A percentile compares a stretch with the other conserved stretches of the same genome.
Evolutionary conservation across 2,113 vertebrate genomes (phyloP).

Genomic region (Catharus minimus): DNA sequence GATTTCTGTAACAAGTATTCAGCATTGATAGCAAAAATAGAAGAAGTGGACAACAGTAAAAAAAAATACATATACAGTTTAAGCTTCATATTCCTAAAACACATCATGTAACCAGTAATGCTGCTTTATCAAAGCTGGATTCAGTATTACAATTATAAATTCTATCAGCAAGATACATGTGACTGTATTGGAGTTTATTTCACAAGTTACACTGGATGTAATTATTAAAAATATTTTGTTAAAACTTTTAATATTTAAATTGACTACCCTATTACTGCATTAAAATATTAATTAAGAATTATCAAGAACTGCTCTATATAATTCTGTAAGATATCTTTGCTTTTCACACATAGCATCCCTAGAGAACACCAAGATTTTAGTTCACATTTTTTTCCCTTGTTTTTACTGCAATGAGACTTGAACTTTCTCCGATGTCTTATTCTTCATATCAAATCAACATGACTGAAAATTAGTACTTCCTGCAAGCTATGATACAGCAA

Average conservation of each 20-base stretch:
- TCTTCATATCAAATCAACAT: neutral
- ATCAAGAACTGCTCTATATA: neutral
- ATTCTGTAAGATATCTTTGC: neutral
- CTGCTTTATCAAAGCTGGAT: neutral
- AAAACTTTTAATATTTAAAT: neutral
- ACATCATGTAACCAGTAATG: neutral
- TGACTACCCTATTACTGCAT: neutral
- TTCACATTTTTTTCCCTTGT: neutral
- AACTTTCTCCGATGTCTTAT: neutral
- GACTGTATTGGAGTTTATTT: neutral
- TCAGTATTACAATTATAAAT: neutral
- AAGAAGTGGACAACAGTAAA: neutral
- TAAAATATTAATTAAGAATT: neutral
- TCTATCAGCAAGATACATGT: neutral
- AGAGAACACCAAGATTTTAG: neutral
- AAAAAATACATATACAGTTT: neutral
- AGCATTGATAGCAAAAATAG: neutral
- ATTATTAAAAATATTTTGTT: neutral
- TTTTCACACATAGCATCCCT: neutral
- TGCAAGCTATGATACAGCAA: neutral
- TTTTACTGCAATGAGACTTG: neutral
- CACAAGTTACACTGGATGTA: neutral
- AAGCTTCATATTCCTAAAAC: neutral
- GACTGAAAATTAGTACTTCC: conserved; percentile 44
- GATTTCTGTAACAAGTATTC: neutral